phyloP scores from a whole-genome alignment of 53 echinoderm and acorn worm species.

The Holothuria leucospilota region DNA sequence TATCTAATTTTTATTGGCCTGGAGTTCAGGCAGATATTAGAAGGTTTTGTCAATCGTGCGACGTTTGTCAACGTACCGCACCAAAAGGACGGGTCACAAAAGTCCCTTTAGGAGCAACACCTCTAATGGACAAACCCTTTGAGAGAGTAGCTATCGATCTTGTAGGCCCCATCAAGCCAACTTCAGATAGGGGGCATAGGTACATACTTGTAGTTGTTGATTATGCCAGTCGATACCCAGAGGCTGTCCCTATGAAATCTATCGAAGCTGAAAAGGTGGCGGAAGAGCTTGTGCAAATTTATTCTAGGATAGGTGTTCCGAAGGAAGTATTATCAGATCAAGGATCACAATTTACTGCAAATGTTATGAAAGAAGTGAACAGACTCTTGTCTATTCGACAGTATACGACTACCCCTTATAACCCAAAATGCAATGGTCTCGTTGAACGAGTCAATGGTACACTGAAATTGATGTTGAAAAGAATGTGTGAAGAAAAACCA shows the following conservation, averaged over 20 bases:
- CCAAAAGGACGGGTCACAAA: conserved; percentile 51
- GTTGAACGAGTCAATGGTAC: too few species aligned
- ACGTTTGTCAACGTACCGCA: conserved; percentile 13
- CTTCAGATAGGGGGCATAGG: conserved; percentile 29
- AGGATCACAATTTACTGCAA: conserved; percentile 52
- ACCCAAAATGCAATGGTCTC: neutral
- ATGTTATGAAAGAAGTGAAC: conserved; percentile 43
- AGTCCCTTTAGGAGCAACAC: neutral
- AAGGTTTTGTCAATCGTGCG: conserved; percentile 43
- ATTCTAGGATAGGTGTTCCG: conserved; percentile 48
- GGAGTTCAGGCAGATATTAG: neutral
- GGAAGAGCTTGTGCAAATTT: conserved; percentile 31
- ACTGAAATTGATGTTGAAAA: conserved; percentile 28
- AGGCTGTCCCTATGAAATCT: conserved; percentile 27
- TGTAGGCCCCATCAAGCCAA: conserved; percentile 47
- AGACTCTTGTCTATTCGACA: conserved; percentile 56
- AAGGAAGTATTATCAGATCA: conserved; percentile 46
- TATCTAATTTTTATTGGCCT: conserved; percentile 63
- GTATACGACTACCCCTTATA: conserved; percentile 13
- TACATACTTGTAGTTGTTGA: conserved; percentile 44
- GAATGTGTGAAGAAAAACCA: conserved; percentile 48
- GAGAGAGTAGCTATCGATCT: conserved; percentile 48
- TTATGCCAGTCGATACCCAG: conserved; percentile 27
- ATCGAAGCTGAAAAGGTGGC: conserved; percentile 50
- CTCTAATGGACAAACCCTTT: conserved; percentile 5